These are phyloP conservation scores for Pegea sp. DNA, from an alignment of 23 tunicate genomes.

Conservation along the genomic window DNA sequence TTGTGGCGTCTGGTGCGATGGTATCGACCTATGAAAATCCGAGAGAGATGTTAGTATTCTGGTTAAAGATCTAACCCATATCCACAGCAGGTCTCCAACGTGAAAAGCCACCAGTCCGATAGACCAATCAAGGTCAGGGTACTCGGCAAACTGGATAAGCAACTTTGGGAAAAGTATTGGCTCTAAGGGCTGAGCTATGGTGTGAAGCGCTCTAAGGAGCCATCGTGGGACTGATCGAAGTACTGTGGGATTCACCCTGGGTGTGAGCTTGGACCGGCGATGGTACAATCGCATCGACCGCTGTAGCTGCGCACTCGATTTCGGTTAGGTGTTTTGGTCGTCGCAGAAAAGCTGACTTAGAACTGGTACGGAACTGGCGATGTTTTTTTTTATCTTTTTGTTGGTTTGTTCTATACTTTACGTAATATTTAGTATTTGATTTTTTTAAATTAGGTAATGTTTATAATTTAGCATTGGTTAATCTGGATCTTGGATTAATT, in stretches of 20 bases:
- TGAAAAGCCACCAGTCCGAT: too few relatives aligned
- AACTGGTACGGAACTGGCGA: conserved; percentile 11
- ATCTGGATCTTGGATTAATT: too few relatives aligned
- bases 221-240: conserved; percentile 3
- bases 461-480: too few relatives aligned
- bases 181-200: too few relatives aligned
- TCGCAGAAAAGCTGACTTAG: conserved; percentile 2
- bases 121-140: too few relatives aligned
- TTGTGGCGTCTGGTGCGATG: conserved; percentile 31
- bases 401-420: too few relatives aligned
- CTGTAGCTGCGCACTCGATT: conserved; percentile 12
- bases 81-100: conserved; percentile 73
- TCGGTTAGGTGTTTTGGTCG: conserved; percentile 7
- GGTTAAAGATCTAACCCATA: conserved; percentile 29
- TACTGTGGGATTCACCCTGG: too few relatives aligned
- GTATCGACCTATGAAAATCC: conserved; percentile 25
- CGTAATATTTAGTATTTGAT: too few relatives aligned
- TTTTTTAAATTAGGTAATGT: too few relatives aligned
- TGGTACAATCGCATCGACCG: conserved; percentile 17
- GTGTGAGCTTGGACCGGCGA: conserved; percentile 20
- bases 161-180: too few relatives aligned
- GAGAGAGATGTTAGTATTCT: conserved; percentile 1
- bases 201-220: conserved; percentile 14
- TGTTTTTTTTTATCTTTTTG: too few relatives aligned
- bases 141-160: too few relatives aligned